Conservation (phyloP, 2,888 invertebrate genomes). For the Drosophila nr. fundita region DNA sequence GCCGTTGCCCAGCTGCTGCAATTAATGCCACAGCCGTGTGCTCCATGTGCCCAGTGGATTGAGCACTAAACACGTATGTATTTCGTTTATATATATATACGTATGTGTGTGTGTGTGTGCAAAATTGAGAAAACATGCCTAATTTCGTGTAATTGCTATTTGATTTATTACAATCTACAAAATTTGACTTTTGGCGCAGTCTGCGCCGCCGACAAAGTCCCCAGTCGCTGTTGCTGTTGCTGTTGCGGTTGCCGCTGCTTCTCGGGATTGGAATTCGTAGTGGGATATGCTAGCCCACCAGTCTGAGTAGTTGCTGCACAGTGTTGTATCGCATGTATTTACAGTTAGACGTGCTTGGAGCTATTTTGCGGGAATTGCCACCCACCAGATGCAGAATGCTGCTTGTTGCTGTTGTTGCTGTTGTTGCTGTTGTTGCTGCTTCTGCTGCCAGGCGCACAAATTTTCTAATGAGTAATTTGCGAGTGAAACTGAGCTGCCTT, state of each 20-base stretch:
- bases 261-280: slow-evolving; percentile 17
- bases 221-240: slow-evolving; percentile 37
- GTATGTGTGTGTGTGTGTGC: slow-evolving; percentile 45
- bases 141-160: slow-evolving; percentile 84
- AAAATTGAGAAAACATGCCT: slow-evolving; percentile 83
- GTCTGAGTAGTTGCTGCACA: slow-evolving; percentile 35
- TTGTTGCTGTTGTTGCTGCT: slow-evolving; percentile 14
- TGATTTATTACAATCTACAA: slow-evolving; percentile 84
- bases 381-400: slow-evolving; percentile 51
- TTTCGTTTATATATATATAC: not conserved
- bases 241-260: slow-evolving; percentile 18
- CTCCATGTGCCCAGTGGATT: slow-evolving; percentile 54
- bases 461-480: slow-evolving; percentile 76
- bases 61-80: slow-evolving; percentile 33
- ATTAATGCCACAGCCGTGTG: slow-evolving; percentile 70
- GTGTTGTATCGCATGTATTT: slow-evolving; percentile 42
- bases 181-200: slow-evolving; percentile 83
- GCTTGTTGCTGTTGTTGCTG: slow-evolving; percentile 15
- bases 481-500: slow-evolving; percentile 52
- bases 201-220: slow-evolving; percentile 63
- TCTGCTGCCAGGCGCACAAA: slow-evolving; percentile 40
- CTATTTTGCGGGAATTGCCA: slow-evolving; percentile 45
- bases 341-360: slow-evolving; percentile 58
- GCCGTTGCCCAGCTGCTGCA: slow-evolving; percentile 76
- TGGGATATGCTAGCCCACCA: slow-evolving; percentile 23